Evolutionary conservation across 1,140 invertebrate genomes (phyloP), one percentile per base, ranked within the genome.

Genomic region (Delia radicum): DNA sequence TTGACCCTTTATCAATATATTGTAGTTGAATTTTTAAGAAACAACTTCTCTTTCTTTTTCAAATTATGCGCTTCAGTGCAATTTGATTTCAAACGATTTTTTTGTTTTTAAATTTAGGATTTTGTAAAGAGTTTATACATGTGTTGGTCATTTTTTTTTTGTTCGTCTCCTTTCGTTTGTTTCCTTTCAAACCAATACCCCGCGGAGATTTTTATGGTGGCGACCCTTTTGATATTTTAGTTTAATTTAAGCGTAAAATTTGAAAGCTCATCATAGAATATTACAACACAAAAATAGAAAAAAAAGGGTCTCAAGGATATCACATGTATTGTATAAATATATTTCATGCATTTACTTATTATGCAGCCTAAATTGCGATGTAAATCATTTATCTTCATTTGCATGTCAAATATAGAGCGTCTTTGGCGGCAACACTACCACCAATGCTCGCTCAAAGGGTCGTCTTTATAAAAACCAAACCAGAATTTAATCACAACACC

Each of bases 381-480:
- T 73, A 48, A 73, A 73, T 73, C 71, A 73, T 73, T 73, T 73
- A 46, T 73, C 71, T 73, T 73, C 72, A 73, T 73, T 33, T 73
- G n/a, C 72, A 73, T 73, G 72, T 73, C 72, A 73, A 48, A 73
- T 15, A n/a, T 73, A 13, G 71, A 73, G 37, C 71, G 42, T 24
- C 21, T 15, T 55, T 18, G 6, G n/a, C 18, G 48, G 15, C 6
- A 55, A 55, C 8, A 55, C 18, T 6, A 55, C 18, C 18, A 48
- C 18, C n/a, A 48, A 1, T 18, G 7, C 46, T 24, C 2, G 48
- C 8, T 6, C 18, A 55, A 55, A 21, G 48, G 48, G 48, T 55
- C 24, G 48, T 55, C n/a, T n/a, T n/a, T n/a, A n/a, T n/a, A n/a
- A n/a, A n/a, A n/a, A n/a, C n/a, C n/a, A 7, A 5, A 1, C 48